phyloP scores from a whole-genome alignment of 2,888 invertebrate species.

The Sarcophaga subvicina region DNA sequence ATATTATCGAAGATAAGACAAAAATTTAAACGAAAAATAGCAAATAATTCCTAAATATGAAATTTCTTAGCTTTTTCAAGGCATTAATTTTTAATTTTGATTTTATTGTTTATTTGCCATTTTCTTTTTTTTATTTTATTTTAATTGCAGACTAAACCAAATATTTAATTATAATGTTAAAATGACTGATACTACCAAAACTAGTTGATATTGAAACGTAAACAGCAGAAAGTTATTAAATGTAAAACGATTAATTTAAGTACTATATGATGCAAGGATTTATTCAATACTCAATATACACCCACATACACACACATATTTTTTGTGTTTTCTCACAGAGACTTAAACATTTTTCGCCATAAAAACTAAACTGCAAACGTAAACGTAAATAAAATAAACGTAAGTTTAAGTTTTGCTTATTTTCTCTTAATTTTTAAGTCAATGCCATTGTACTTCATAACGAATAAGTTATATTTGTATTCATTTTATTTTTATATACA shows the following conservation, averaged over 20 bases:
- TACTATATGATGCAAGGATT: too few relatives aligned
- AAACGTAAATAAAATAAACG: neutral
- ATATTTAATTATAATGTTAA: slow-evolving; percentile 57
- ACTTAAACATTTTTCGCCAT: neutral
- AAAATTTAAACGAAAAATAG: neutral
- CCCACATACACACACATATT: too few relatives aligned
- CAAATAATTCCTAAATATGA: neutral
- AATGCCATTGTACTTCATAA: slow-evolving; percentile 65
- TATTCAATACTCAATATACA: too few relatives aligned
- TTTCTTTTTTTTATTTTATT: slow-evolving; percentile 32
- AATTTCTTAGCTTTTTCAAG: neutral
- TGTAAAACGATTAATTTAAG: neutral
- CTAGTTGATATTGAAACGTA: slow-evolving; percentile 35
- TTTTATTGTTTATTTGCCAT: slow-evolving; percentile 11
- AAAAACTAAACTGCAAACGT: neutral
- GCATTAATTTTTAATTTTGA: slow-evolving; percentile 23
- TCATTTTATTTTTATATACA: slow-evolving; percentile 15
- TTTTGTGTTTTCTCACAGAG: neutral
- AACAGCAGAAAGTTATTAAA: neutral
- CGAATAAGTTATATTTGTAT: slow-evolving; percentile 46
- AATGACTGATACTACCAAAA: slow-evolving; percentile 53
- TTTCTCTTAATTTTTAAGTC: neutral
- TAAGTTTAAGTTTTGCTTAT: too few relatives aligned
- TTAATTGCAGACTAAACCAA: slow-evolving; percentile 60
- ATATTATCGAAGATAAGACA: neutral